Conservation (phyloP, 2,113 vertebrate genomes). For the Nycticryphes semicollaris region DNA sequence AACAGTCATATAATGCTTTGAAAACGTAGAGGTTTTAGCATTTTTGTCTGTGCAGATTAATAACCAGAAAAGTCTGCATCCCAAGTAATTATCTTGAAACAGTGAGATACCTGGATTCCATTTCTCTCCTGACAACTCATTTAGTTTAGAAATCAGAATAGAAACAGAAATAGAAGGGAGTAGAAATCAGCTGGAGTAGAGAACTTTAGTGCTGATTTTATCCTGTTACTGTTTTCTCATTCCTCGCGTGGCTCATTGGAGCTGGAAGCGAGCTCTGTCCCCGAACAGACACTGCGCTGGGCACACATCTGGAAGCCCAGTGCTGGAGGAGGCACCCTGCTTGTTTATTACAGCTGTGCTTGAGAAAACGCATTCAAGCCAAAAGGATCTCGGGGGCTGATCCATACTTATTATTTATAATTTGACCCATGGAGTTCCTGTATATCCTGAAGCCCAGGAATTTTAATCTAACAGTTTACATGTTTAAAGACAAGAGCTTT, state of each 20-base stretch:
- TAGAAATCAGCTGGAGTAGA: background rate
- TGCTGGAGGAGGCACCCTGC: background rate
- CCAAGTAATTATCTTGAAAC: background rate
- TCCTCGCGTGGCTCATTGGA: background rate
- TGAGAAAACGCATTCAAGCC: background rate
- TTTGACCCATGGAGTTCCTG: background rate
- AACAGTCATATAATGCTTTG: background rate
- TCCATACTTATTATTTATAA: background rate
- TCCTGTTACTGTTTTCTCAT: background rate
- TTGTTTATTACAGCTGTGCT: background rate
- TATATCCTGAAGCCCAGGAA: background rate
- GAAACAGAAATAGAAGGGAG: background rate
- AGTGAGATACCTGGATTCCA: background rate
- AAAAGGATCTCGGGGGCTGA: background rate
- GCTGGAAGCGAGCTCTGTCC: background rate
- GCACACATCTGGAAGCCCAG: background rate
- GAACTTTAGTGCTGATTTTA: background rate
- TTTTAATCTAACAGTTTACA: constrained; percentile 22
- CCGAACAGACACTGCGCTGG: background rate
- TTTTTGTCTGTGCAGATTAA: background rate
- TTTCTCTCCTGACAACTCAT: background rate
- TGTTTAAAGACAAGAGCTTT: background rate
- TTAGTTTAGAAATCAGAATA: background rate
- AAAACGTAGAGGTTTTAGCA: background rate
- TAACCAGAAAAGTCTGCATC: background rate